A percentile compares a stretch with the other conserved stretches of the same genome.
Evolutionary conservation across 2,113 vertebrate species (phyloP).

Genomic region (Scomber colias): DNA sequence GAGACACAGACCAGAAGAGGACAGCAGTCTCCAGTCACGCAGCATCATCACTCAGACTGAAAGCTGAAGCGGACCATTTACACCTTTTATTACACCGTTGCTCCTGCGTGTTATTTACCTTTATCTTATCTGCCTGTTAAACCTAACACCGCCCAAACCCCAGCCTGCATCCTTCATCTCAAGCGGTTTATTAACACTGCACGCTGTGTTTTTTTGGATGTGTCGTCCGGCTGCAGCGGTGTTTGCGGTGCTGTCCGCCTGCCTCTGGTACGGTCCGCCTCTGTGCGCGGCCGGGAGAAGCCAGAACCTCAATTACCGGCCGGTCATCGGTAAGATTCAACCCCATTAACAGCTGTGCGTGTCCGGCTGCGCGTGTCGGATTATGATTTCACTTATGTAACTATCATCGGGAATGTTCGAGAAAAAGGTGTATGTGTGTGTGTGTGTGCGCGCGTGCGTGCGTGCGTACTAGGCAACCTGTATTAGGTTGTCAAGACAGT

Average conservation of each 20-base stretch:
- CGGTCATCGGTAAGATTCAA: constrained; percentile 80
- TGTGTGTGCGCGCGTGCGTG: neutral
- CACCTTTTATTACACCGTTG: neutral
- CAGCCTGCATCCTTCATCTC: neutral
- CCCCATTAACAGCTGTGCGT: neutral
- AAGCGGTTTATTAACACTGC: neutral
- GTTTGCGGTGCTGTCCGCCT: constrained; percentile 69
- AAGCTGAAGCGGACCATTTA: neutral
- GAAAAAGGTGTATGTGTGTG: constrained; percentile 5
- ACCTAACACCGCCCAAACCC: neutral
- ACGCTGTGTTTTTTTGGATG: constrained; percentile 64
- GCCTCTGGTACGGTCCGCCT: constrained; percentile 43
- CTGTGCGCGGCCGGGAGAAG: constrained; percentile 38
- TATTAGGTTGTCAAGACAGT: too few species aligned
- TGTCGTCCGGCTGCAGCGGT: constrained; percentile 60
- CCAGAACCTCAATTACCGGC: constrained; percentile 72
- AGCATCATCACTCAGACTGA: neutral
- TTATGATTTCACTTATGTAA: constrained; percentile 26
- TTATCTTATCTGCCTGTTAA: neutral
- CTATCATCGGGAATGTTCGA: constrained; percentile 49
- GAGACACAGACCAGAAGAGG: neutral
- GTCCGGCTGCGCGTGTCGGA: neutral
- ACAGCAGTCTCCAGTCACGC: neutral
- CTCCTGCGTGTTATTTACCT: neutral
- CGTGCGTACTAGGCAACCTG: too few species aligned